Conservation (phyloP, 1,140 invertebrate species). For the Philopotamus ludificatus region DNA sequence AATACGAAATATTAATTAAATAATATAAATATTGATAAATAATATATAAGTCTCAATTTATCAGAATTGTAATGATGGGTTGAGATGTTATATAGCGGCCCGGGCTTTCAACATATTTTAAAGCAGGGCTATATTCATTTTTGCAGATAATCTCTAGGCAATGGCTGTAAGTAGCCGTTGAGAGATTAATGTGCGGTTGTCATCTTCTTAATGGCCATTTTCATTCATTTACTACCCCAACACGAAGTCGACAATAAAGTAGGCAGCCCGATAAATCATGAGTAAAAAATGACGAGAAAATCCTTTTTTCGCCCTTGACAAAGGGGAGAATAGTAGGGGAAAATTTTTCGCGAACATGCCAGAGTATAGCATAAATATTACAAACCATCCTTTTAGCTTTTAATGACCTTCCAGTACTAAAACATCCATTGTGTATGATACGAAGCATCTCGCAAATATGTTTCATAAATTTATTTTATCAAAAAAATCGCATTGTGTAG, state of each 20-base stretch:
- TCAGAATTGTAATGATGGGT: not conserved
- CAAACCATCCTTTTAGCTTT: not conserved
- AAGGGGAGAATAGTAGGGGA: too few relatives aligned
- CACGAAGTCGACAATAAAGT: slow-evolving; percentile 18
- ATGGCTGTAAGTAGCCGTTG: too few relatives aligned
- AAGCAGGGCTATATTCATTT: too few relatives aligned
- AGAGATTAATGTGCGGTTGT: slow-evolving; percentile 28
- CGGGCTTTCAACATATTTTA: not conserved
- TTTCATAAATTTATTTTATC: not conserved
- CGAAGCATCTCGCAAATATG: not conserved
- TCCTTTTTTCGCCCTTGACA: not conserved
- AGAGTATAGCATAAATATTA: not conserved
- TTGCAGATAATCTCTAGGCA: too few relatives aligned
- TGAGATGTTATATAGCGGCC: not conserved
- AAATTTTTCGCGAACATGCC: too few relatives aligned
- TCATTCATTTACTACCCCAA: slow-evolving; percentile 24
- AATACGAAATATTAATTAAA: too few relatives aligned
- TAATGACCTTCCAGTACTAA: not conserved
- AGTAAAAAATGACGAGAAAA: slow-evolving; percentile 22
- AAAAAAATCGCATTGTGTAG: not conserved
- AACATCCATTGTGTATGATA: not conserved
- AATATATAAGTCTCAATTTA: not conserved
- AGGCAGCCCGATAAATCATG: slow-evolving; percentile 20
- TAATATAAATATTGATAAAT: too few relatives aligned
- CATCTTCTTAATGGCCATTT: slow-evolving; percentile 28